Percentiles rank a stretch among this genome's conserved stretches.
These are phyloP conservation scores for Tachina fera DNA, from an alignment of 2,888 invertebrate genomes.

Conservation along the genomic window DNA sequence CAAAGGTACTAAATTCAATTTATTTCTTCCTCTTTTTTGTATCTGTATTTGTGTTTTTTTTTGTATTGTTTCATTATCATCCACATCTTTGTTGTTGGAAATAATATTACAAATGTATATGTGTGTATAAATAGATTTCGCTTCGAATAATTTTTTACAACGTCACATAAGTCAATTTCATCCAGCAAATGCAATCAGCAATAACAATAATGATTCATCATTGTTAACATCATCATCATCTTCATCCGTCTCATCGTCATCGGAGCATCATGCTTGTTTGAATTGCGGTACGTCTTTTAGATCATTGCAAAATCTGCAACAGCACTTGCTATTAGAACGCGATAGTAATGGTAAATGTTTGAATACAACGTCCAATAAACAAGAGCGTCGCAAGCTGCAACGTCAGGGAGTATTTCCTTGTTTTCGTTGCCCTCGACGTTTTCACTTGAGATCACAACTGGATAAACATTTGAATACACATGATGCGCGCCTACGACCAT, in stretches of 20 bases:
- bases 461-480: constrained; percentile 73
- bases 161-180: constrained; percentile 72
- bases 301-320: constrained; percentile 41
- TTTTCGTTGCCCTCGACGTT: constrained; percentile 71
- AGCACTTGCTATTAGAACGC: constrained; percentile 53
- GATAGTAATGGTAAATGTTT: constrained; percentile 62
- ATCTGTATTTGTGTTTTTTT: neutral
- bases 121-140: constrained; percentile 72
- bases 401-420: constrained; percentile 71
- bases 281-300: constrained; percentile 55
- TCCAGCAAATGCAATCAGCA: constrained; percentile 54
- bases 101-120: neutral
- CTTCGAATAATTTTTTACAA: constrained; percentile 71
- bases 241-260: neutral
- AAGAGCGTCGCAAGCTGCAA: constrained; percentile 69
- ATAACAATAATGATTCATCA: constrained; percentile 21
- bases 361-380: constrained; percentile 61
- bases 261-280: constrained; percentile 42
- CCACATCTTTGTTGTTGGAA: constrained; percentile 2
- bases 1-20: constrained; percentile 64
- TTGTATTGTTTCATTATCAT: constrained; percentile 11
- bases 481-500: constrained; percentile 64
- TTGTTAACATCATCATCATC: constrained; percentile 20
- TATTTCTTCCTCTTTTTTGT: neutral
- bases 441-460: constrained; percentile 69